phyloP scores from a whole-genome alignment of 2,113 vertebrate genomes.

The Phalacrocorax brasilianus region DNA sequence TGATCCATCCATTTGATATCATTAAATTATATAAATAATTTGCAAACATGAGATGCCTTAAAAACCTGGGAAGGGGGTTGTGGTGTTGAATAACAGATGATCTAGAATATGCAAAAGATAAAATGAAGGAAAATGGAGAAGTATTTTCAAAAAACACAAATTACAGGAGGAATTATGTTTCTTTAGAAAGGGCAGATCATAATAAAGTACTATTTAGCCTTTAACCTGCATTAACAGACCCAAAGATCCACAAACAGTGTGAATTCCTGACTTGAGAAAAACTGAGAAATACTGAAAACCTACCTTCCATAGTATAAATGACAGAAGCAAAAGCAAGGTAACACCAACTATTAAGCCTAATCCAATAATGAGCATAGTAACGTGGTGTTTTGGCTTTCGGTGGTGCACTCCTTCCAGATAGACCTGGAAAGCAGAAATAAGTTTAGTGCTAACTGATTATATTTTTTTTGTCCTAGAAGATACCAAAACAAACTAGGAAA shows the following conservation, averaged over 20 bases:
- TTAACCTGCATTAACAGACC: background rate
- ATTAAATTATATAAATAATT: background rate
- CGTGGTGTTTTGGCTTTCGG: conserved; percentile 77
- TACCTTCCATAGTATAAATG: conserved; percentile 90
- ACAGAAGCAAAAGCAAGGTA: conserved; percentile 79
- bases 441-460: background rate
- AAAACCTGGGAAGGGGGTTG: background rate
- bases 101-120: background rate
- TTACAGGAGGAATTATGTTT: background rate
- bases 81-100: background rate
- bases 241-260: background rate
- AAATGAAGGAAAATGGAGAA: background rate
- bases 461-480: background rate
- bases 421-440: conserved; percentile 75
- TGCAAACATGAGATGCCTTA: background rate
- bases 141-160: background rate
- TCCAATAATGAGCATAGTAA: conserved; percentile 79
- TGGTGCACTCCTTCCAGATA: conserved; percentile 84
- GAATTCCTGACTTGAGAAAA: background rate
- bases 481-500: background rate
- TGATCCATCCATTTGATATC: background rate
- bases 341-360: conserved; percentile 83
- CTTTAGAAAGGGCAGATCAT: background rate
- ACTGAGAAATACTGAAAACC: background rate
- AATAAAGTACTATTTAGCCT: background rate